A percentile compares a stretch with the other conserved stretches of the same genome.
Evolutionary conservation across 2,888 invertebrate species (phyloP).

Genomic region (Dermolepida albohirtum): DNA sequence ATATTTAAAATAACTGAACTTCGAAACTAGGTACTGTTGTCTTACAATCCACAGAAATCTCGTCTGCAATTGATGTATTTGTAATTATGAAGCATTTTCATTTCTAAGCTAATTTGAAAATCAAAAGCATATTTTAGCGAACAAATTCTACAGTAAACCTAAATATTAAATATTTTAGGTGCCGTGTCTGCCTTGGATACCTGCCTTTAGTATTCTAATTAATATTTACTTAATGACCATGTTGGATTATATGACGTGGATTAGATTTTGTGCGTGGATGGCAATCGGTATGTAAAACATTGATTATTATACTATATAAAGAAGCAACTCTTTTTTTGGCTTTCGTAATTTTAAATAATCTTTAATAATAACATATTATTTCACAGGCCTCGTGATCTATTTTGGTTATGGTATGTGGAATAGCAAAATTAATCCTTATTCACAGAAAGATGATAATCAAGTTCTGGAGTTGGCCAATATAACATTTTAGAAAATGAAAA

Average conservation of each 20-base stretch:
- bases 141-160: too few relatives aligned
- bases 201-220: conserved; percentile 82
- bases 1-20: too few relatives aligned
- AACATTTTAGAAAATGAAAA: neutral
- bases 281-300: conserved; percentile 68
- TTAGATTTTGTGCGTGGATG: conserved; percentile 85
- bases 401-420: conserved; percentile 77
- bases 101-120: too few relatives aligned
- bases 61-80: too few relatives aligned
- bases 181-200: conserved; percentile 85
- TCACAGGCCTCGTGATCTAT: conserved; percentile 72
- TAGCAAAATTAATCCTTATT: conserved; percentile 18
- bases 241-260: conserved; percentile 83
- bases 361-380: conserved; percentile 3
- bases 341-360: neutral
- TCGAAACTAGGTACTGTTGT: too few relatives aligned
- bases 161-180: conserved; percentile 69
- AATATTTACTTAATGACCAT: conserved; percentile 90
- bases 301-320: too few relatives aligned
- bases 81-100: too few relatives aligned
- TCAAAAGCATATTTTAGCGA: too few relatives aligned
- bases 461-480: conserved; percentile 1
- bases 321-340: neutral
- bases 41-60: too few relatives aligned
- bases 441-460: conserved; percentile 2